Conservation (phyloP, 2,797 vertebrate species). For the Remorina albescens region DNA sequence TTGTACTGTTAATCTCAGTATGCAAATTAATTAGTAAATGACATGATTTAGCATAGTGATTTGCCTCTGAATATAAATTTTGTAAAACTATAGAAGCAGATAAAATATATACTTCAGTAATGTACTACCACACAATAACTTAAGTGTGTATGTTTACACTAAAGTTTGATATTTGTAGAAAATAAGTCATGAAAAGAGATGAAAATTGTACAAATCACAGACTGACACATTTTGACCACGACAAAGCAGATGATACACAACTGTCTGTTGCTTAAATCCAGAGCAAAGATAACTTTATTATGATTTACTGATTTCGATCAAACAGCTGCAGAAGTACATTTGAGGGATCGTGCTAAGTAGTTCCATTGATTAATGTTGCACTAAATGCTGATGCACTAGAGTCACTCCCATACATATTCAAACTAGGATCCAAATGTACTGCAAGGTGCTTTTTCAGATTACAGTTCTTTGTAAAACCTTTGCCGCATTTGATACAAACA, state of each 20-base stretch:
- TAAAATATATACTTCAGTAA: too few species aligned
- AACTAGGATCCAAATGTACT: slow-evolving; percentile 62
- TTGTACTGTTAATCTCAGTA: too few species aligned
- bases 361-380: slow-evolving; percentile 60
- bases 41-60: too few species aligned
- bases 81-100: too few species aligned
- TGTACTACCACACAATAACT: too few species aligned
- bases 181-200: not conserved
- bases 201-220: not conserved
- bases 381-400: slow-evolving; percentile 51
- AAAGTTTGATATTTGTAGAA: not conserved
- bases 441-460: slow-evolving; percentile 78
- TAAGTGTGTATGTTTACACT: too few species aligned
- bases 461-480: slow-evolving; percentile 78
- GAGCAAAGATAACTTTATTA: slow-evolving; percentile 56
- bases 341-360: slow-evolving; percentile 34
- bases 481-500: slow-evolving; percentile 82
- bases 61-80: too few species aligned
- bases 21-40: too few species aligned
- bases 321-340: slow-evolving; percentile 20
- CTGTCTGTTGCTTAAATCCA: slow-evolving; percentile 16
- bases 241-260: not conserved
- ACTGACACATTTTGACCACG: not conserved
- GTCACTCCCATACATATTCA: slow-evolving; percentile 61
- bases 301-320: slow-evolving; percentile 28